Base-by-base conservation (phyloP, 1,140 invertebrate species). In the Dendroctonus ponderosae region DNA sequence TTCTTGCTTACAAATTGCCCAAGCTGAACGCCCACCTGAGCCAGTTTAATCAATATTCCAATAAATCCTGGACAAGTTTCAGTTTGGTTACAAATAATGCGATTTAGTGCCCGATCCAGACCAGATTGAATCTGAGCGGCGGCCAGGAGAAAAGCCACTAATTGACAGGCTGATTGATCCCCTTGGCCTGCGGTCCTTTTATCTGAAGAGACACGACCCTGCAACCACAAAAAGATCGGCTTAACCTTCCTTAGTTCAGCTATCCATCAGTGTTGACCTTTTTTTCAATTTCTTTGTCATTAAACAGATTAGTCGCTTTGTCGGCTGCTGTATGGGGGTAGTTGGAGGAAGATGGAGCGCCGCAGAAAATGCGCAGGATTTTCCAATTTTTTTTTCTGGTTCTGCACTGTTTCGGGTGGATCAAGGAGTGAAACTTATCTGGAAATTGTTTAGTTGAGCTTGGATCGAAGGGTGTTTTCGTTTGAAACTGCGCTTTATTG, bases 101-200 rank as follows among this genome's bases (percentile, higher is more conserved):
- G 48, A 63, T 63, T 63, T 63, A 39, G 39, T 15, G 66, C 12
- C 56, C 7, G 14, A 12, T 46, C 44, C 44, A 46, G 9, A 46
- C 12, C 9, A 46, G 44, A 26, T 26, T 46, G 44, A 46, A 46
- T 12, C 9, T 46, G 44, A 46, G 44, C 9, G 44, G 44, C 8
- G 56, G 11, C 40, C n/a, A 39, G 51, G 59, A 49, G 58, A 46
- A 12, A 14, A 44, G 50, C 9, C 44, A 50, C 66, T 68, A 68
- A 68, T 68, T 68, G 67, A 68, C 67, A 64, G 61, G 12, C 67
- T 64, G 67, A 68, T 68, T 68, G 67, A 68, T 68, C 64, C 61
- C 26, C 53, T 43, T 64, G 40, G 49, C 54, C 62, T 49, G 57
- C 51, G 26, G 40, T 49, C 54, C 66, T 50, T 68, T 68, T 68